Conservation (phyloP, 92 coral and sea anemone species). For the Palythoa grandis region DNA sequence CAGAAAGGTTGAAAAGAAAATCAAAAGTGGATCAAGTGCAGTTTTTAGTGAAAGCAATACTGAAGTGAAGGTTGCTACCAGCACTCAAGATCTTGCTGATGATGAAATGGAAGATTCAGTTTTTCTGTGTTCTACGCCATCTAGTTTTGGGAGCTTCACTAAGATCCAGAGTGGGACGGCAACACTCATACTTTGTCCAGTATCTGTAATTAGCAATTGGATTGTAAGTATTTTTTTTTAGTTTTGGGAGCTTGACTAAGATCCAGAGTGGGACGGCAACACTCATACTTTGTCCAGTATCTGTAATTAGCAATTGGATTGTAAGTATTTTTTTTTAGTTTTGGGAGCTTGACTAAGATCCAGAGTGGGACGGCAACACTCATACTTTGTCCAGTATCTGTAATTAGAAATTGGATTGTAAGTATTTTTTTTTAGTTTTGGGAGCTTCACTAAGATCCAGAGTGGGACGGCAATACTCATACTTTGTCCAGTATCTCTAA, state of each 20-base stretch:
- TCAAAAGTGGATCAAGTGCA: background rate
- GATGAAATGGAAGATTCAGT: background rate
- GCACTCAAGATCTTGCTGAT: background rate
- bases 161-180: conserved; percentile 55
- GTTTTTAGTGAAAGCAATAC: too few species aligned
- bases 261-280: conserved; percentile 66
- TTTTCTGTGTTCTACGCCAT: background rate
- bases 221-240: conserved; percentile 60
- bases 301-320: conserved; percentile 91
- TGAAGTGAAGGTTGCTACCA: background rate
- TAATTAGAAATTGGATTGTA: conserved; percentile 91
- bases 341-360: background rate
- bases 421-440: conserved; percentile 29
- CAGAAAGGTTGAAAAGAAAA: conserved; percentile 18
- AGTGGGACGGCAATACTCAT: conserved; percentile 72
- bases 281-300: conserved; percentile 81
- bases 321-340: conserved; percentile 50
- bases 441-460: background rate
- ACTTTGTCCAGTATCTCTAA: conserved; percentile 85
- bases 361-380: conserved; percentile 69
- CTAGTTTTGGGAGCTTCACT: background rate
- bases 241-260: background rate
- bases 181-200: conserved; percentile 82
- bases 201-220: conserved; percentile 91
- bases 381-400: conserved; percentile 86